Percentiles rank a stretch among this genome's conserved stretches.
These are phyloP conservation scores for Podargus strigoides DNA, from an alignment of 2,797 vertebrate species.

Conservation along the genomic window DNA sequence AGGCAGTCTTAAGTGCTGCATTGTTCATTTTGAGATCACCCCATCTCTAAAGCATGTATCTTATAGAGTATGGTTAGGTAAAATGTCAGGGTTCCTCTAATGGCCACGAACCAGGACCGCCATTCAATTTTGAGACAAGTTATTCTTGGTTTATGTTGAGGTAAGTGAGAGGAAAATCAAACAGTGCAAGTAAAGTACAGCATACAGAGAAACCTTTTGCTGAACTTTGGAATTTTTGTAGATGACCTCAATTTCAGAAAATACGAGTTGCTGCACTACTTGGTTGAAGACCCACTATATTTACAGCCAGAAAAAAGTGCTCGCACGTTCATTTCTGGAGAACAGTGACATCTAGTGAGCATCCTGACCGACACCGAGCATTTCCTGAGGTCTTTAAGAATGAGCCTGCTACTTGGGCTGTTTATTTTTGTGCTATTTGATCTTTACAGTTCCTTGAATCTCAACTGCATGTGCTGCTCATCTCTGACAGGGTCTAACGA, in stretches of 20 bases:
- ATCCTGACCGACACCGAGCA: background rate
- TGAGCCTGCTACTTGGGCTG: background rate
- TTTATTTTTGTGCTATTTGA: background rate
- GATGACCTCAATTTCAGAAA: background rate
- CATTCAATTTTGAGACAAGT: background rate
- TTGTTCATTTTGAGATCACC: background rate
- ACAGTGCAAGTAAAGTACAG: background rate
- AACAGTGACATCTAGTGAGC: conserved; percentile 75
- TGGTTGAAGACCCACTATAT: background rate
- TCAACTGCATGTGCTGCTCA: background rate
- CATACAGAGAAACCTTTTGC: background rate
- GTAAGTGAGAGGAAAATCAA: background rate
- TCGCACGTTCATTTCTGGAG: conserved; percentile 48
- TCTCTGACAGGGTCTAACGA: background rate
- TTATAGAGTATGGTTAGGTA: background rate
- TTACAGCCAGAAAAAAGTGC: background rate
- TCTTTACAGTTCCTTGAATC: background rate
- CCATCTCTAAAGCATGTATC: background rate
- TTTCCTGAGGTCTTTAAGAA: background rate
- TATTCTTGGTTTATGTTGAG: background rate
- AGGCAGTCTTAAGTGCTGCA: background rate
- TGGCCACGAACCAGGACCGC: background rate
- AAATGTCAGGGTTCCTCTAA: background rate
- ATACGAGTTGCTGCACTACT: background rate
- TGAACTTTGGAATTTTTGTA: background rate